These are phyloP conservation scores for Boloria euphrosyne DNA, from an alignment of 2,888 invertebrate genomes.

Conservation along the genomic window DNA sequence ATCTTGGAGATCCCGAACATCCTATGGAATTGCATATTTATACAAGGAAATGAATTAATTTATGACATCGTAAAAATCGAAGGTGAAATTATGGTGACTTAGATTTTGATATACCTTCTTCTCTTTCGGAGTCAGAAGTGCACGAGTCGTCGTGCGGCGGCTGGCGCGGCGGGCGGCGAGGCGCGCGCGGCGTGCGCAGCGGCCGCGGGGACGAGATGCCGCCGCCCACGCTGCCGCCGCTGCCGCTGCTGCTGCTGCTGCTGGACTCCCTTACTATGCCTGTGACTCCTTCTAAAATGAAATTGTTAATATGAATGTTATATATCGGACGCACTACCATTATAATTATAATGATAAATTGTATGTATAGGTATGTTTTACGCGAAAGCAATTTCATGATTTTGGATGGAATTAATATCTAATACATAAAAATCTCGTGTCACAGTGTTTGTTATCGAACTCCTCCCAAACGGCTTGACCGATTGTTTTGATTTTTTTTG, in stretches of 20 bases:
- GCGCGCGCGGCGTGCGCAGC: conserved; percentile 61
- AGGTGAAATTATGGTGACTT: too few relatives aligned
- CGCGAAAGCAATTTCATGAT: too few relatives aligned
- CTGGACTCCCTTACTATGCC: conserved; percentile 52
- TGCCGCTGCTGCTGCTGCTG: conserved; percentile 57
- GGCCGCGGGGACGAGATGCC: conserved; percentile 53
- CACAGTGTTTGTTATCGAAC: too few relatives aligned
- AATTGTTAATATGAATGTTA: too few relatives aligned
- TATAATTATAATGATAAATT: too few relatives aligned
- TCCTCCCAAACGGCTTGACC: too few relatives aligned
- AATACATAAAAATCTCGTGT: too few relatives aligned
- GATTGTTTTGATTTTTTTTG: too few relatives aligned
- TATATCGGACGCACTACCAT: too few relatives aligned
- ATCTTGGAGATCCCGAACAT: conserved; percentile 90
- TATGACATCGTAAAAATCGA: neutral
- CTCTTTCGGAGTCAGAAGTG: conserved; percentile 83
- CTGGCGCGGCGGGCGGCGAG: conserved; percentile 53
- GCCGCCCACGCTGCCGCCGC: conserved; percentile 49
- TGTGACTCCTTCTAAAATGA: conserved; percentile 38
- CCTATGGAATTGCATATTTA: conserved; percentile 52
- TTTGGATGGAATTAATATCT: too few relatives aligned
- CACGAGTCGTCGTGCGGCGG: conserved; percentile 64
- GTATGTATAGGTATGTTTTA: too few relatives aligned
- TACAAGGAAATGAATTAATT: neutral
- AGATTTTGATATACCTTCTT: conserved; percentile 62